Percentiles rank a stretch among this genome's conserved stretches.
Evolutionary conservation across 1,140 invertebrate species (phyloP).

Genomic region (Geopemphigus sp.): DNA sequence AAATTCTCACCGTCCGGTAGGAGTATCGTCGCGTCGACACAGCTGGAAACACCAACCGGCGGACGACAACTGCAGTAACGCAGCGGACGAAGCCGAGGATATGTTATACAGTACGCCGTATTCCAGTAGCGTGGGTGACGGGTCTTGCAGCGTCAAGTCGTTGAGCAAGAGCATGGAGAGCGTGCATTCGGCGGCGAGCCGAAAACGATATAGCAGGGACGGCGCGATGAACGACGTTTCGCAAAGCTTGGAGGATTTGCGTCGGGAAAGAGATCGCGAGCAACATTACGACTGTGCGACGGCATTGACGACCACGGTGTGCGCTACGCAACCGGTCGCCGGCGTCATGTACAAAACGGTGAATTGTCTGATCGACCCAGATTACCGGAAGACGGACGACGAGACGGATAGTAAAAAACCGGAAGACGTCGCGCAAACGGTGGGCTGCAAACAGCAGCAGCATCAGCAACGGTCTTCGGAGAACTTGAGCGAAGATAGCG

Average conservation of each 20-base stretch:
- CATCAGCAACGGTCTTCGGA: slow-evolving; percentile 63
- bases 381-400: slow-evolving; percentile 21
- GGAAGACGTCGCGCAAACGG: slow-evolving; percentile 26
- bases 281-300: slow-evolving; percentile 34
- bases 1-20: not conserved
- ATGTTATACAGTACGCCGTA: slow-evolving; percentile 51
- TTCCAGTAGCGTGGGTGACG: slow-evolving; percentile 53
- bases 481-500: slow-evolving; percentile 73
- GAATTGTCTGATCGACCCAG: slow-evolving; percentile 52
- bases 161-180: slow-evolving; percentile 51
- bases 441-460: slow-evolving; percentile 32
- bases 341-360: slow-evolving; percentile 54
- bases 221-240: slow-evolving; percentile 51
- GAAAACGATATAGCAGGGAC: slow-evolving; percentile 47
- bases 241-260: slow-evolving; percentile 53
- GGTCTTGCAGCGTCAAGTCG: slow-evolving; percentile 53
- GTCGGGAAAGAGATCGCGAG: slow-evolving; percentile 29
- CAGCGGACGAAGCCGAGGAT: slow-evolving; percentile 53
- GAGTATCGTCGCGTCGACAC: slow-evolving; percentile 52
- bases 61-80: slow-evolving; percentile 50
- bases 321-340: not conserved
- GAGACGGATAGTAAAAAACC: slow-evolving; percentile 29
- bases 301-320: slow-evolving; percentile 29
- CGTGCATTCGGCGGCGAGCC: slow-evolving; percentile 52
- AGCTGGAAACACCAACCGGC: slow-evolving; percentile 54